A percentile compares a stretch with the other conserved stretches of the same genome.
phyloP scores from a whole-genome alignment of 2,113 vertebrate species.

The Anhinga anhinga region DNA sequence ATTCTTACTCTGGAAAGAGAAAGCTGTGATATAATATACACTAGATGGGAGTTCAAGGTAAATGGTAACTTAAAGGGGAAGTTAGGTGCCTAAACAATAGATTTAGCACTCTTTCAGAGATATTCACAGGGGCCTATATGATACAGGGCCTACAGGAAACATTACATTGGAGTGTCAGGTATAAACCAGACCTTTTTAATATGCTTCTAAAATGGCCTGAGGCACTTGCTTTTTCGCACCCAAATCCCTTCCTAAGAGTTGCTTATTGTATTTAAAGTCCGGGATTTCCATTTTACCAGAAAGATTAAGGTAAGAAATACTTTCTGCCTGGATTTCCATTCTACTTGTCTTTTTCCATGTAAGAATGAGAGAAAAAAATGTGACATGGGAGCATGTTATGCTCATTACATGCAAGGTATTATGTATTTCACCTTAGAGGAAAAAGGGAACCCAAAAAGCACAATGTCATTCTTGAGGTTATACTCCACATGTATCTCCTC shows the following conservation, averaged over 20 bases:
- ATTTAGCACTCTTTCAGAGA: not conserved
- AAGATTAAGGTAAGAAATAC: not conserved
- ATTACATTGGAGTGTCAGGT: rapidly evolving
- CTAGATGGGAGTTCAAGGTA: not conserved
- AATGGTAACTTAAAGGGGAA: not conserved
- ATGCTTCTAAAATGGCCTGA: not conserved
- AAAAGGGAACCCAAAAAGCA: not conserved
- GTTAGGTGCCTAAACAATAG: not conserved
- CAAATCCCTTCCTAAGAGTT: not conserved
- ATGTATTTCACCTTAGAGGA: not conserved
- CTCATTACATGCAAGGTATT: not conserved
- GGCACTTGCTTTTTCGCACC: not conserved
- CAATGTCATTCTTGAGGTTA: rapidly evolving
- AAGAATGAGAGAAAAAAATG: not conserved
- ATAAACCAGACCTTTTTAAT: not conserved
- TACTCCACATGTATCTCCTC: not conserved
- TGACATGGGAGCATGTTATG: not conserved
- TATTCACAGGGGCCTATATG: not conserved
- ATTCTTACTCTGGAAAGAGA: not conserved
- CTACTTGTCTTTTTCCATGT: rapidly evolving
- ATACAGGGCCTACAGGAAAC: not conserved
- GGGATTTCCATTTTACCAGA: not conserved
- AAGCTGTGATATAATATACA: not conserved
- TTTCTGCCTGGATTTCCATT: not conserved
- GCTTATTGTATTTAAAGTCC: not conserved